phyloP scores from a whole-genome alignment of 2,888 invertebrate species.

The Furcula furcula region DNA sequence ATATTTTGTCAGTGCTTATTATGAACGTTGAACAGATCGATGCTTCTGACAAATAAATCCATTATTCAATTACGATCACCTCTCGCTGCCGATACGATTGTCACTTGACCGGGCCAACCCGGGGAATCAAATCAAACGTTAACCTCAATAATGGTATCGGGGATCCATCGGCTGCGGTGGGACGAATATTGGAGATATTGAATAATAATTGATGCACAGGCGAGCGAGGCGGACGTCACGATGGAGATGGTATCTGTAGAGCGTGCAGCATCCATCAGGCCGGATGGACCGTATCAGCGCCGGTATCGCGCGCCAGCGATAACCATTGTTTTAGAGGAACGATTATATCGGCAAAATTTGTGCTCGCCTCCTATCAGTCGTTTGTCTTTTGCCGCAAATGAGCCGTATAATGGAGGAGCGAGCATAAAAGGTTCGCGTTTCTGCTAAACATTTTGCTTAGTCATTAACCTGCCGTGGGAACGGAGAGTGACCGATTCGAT shows the following conservation, averaged over 20 bases:
- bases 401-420: constrained; percentile 65
- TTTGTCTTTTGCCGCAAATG: constrained; percentile 79
- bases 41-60: constrained; percentile 48
- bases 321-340: constrained; percentile 70
- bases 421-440: constrained; percentile 67
- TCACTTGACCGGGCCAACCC: constrained; percentile 64
- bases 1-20: constrained; percentile 28
- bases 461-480: constrained; percentile 77
- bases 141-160: constrained; percentile 57
- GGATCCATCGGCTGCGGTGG: constrained; percentile 33
- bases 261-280: constrained; percentile 79
- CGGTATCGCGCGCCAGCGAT: constrained; percentile 68
- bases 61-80: constrained; percentile 64
- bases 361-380: constrained; percentile 68
- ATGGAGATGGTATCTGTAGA: constrained; percentile 68
- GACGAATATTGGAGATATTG: constrained; percentile 59
- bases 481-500: constrained; percentile 25
- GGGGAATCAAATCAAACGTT: constrained; percentile 55
- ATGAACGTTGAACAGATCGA: constrained; percentile 51
- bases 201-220: constrained; percentile 78
- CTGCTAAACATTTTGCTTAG: constrained; percentile 66
- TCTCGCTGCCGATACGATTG: constrained; percentile 50
- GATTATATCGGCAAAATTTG: constrained; percentile 78
- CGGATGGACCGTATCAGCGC: constrained; percentile 53
- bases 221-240: constrained; percentile 55